Base-by-base conservation (phyloP, 35 echinoderm and acorn worm genomes). In the Patiria miniata region DNA sequence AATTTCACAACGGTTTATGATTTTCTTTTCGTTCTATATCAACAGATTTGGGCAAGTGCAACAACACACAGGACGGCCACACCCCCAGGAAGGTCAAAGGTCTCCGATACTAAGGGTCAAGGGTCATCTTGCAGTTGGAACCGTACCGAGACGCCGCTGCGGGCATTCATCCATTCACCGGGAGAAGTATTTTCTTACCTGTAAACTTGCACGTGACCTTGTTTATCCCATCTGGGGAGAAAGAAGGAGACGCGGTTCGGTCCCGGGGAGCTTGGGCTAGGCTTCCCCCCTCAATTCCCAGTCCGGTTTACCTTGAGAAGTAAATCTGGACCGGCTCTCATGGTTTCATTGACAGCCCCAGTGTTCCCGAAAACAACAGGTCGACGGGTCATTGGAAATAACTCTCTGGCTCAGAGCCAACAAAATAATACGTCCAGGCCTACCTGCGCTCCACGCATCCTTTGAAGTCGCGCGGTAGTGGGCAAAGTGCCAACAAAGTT, bases 1-100 rank as follows among this genome's bases (percentile, higher is more conserved):
- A 47, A 12, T 12, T 47, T 73, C 65, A 73, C 65, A 30, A 28
- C 34, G 60, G 8, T 68, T 32, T 68, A 9, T 68, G 5, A 68
- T 73, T 36, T 69, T 73, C 29, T 26, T 73, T 73, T 28, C 19
- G 4, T 12, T 12, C 12, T 47, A 22, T 73, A 73, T 73, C 26
- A 3, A 73, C 65, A 73, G 65, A 73, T 28, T 73, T 22, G 65
- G 65, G 65, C 65, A 73, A 73, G 65, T 73, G 65, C 65, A 73
- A 73, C 65, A 73, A 73, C 65, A 73, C 26, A 26, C 34, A 26
- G 23, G 65, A 73, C 65, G 34, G 26, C 65, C 65, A 30, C 65
- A 34, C 65, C 65, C 65, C 65, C 21, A 7, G 21, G 65, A 73
- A 73, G 65, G 65, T 73, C 65, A 73, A 30, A 73, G 65, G 65